Evolutionary conservation across 1,140 invertebrate genomes (phyloP).

Genomic region (Euschistus heros): DNA sequence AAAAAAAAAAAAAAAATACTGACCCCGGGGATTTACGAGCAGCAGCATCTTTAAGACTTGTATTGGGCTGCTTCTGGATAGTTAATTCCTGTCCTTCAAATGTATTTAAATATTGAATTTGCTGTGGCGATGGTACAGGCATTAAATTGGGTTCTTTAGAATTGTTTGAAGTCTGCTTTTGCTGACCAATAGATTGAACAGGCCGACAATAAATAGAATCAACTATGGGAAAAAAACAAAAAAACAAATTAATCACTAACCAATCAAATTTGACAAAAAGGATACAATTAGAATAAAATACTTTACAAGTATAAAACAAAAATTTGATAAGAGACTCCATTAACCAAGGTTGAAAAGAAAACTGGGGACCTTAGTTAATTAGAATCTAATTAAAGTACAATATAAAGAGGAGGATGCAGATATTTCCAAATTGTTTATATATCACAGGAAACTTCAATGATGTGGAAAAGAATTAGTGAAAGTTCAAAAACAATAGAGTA

Average conservation of each 20-base stretch:
- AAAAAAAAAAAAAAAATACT: constrained; percentile 33
- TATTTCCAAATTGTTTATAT: too few species aligned
- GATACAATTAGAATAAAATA: background rate
- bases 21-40: constrained; percentile 49
- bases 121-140: constrained; percentile 90
- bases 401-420: too few species aligned
- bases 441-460: too few species aligned
- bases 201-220: constrained; percentile 71
- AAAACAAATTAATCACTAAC: constrained; percentile 1
- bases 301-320: background rate
- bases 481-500: too few species aligned
- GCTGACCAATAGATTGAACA: constrained; percentile 64
- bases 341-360: too few species aligned
- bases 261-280: background rate
- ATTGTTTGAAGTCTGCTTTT: constrained; percentile 49
- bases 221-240: constrained; percentile 37
- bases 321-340: background rate
- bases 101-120: constrained; percentile 89
- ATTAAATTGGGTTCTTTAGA: constrained; percentile 80
- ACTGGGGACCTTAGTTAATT: too few species aligned
- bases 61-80: constrained; percentile 93
- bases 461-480: too few species aligned
- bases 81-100: constrained; percentile 94
- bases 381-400: too few species aligned
- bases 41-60: constrained; percentile 62